phyloP scores from a whole-genome alignment of 92 coral and sea anemone genomes.

The Heliopora coerulea region DNA sequence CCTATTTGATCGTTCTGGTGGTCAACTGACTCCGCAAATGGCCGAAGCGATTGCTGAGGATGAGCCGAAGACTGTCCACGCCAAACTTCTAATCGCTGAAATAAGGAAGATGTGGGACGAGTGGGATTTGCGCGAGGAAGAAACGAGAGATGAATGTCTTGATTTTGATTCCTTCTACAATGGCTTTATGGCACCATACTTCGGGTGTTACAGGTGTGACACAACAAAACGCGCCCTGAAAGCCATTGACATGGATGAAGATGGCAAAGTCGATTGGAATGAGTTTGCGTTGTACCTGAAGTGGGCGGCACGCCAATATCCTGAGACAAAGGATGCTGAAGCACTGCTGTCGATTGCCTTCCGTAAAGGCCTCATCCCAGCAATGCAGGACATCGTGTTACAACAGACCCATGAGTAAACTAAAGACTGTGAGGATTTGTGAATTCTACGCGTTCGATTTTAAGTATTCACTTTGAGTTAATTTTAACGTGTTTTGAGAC shows the following conservation, averaged over 20 bases:
- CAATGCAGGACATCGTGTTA: slow-evolving; percentile 63
- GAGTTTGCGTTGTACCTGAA: slow-evolving; percentile 74
- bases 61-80: slow-evolving; percentile 41
- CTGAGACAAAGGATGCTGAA: slow-evolving; percentile 55
- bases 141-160: slow-evolving; percentile 48
- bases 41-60: slow-evolving; percentile 50
- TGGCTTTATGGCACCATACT: slow-evolving; percentile 74
- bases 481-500: too few relatives aligned
- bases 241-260: slow-evolving; percentile 74
- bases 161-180: slow-evolving; percentile 73
- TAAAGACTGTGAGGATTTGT: too few relatives aligned
- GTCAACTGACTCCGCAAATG: slow-evolving; percentile 48
- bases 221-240: slow-evolving; percentile 55
- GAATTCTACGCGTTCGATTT: too few relatives aligned
- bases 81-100: slow-evolving; percentile 48
- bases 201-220: slow-evolving; percentile 65
- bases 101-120: slow-evolving; percentile 54
- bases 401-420: not conserved
- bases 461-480: too few relatives aligned
- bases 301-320: slow-evolving; percentile 80
- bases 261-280: slow-evolving; percentile 64
- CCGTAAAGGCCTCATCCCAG: slow-evolving; percentile 77
- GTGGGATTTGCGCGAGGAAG: slow-evolving; percentile 54
- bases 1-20: slow-evolving; percentile 61
- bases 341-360: slow-evolving; percentile 61